A percentile compares a stretch with the other conserved stretches of the same genome.
Conservation (phyloP, 2,797 vertebrate species). For the Myoxocephalus aenaeus region DNA sequence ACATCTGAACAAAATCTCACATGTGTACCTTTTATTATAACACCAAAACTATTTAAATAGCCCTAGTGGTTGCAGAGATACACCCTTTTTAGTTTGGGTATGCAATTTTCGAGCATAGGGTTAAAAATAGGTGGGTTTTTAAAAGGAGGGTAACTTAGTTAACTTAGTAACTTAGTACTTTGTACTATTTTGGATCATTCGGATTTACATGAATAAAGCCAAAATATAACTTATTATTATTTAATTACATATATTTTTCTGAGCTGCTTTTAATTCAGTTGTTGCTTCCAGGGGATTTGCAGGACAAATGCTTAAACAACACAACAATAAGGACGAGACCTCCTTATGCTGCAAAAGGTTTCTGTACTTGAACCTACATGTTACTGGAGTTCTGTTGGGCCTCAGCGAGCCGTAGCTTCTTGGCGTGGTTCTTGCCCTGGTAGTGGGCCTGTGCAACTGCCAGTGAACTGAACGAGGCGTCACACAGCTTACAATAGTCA, state of each 20-base stretch:
- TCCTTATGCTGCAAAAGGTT: neutral
- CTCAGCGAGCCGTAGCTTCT: conserved; percentile 93
- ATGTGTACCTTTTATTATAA: too few relatives aligned
- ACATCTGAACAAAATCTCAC: too few relatives aligned
- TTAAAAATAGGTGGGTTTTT: too few relatives aligned
- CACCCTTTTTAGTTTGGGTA: too few relatives aligned
- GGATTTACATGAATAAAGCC: neutral
- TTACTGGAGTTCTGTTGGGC: conserved; percentile 89
- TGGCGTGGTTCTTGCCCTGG: conserved; percentile 98
- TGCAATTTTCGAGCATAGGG: too few relatives aligned
- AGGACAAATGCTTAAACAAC: neutral
- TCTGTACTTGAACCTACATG: conserved; percentile 85
- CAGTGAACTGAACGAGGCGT: conserved; percentile 96
- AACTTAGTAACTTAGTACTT: neutral
- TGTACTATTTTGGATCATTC: neutral
- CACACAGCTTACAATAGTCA: conserved; percentile 98
- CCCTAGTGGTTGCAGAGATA: too few relatives aligned
- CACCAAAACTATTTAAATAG: too few relatives aligned
- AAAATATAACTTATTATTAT: neutral
- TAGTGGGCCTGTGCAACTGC: conserved; percentile 98
- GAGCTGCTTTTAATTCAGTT: neutral
- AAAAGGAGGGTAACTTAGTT: too few relatives aligned
- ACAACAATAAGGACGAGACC: neutral
- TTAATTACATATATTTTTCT: neutral
- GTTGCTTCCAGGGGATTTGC: neutral